Evolutionary conservation across 1,140 invertebrate species (phyloP).

Genomic region (Sitobion miscanthi): DNA sequence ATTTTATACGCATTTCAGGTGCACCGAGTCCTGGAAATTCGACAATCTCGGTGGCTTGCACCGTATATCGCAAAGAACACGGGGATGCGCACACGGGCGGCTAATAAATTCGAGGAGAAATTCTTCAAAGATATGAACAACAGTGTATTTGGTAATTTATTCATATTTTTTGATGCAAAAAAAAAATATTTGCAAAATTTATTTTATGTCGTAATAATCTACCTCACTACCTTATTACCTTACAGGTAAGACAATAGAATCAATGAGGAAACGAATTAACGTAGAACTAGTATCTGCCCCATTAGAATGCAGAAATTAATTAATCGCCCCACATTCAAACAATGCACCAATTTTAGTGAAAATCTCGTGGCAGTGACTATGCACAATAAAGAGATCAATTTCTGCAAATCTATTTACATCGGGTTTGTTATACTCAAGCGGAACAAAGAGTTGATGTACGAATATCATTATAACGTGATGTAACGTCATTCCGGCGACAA

Average conservation of each 20-base stretch:
- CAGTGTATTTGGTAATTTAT: no score
- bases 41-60: neutral
- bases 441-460: neutral
- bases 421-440: neutral
- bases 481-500: neutral
- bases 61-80: neutral
- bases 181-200: no score
- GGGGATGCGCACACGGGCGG: neutral
- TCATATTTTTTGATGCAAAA: no score
- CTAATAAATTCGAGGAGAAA: no score
- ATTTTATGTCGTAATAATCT: neutral
- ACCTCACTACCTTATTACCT: neutral
- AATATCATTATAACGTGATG: slow-evolving; percentile 16
- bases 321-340: neutral
- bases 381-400: neutral
- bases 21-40: slow-evolving; percentile 27
- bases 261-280: neutral
- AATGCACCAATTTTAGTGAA: neutral
- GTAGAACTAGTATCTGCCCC: neutral
- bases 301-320: neutral
- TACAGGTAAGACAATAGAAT: neutral
- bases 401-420: slow-evolving; percentile 6
- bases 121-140: no score
- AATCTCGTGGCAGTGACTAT: neutral
- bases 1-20: neutral